Percentiles rank a stretch among this genome's conserved stretches.
Evolutionary conservation across 2,888 invertebrate species (phyloP).

Genomic region (Pammene fasciana): DNA sequence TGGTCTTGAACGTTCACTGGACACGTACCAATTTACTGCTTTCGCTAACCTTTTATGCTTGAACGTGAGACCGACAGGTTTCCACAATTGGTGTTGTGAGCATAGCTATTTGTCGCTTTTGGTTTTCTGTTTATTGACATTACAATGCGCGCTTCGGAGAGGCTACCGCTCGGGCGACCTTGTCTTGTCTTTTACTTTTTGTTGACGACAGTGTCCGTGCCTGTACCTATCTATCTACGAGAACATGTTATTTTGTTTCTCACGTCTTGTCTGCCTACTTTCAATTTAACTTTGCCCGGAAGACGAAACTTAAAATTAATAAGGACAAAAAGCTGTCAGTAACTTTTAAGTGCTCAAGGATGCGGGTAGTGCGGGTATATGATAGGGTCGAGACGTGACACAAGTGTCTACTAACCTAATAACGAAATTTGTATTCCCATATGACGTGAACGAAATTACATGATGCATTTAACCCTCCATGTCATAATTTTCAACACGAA

Average conservation of each 20-base stretch:
- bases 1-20: slow-evolving; percentile 55
- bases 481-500: slow-evolving; percentile 13
- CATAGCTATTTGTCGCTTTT: slow-evolving; percentile 30
- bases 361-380: slow-evolving; percentile 37
- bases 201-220: slow-evolving; percentile 15
- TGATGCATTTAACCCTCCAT: not conserved
- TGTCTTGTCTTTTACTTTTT: slow-evolving; percentile 31
- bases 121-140: slow-evolving; percentile 40
- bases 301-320: slow-evolving; percentile 33
- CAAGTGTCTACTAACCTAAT: slow-evolving; percentile 20
- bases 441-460: not conserved
- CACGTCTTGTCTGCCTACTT: slow-evolving; percentile 28
- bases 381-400: slow-evolving; percentile 17
- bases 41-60: slow-evolving; percentile 49
- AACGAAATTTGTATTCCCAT: not conserved
- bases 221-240: not conserved
- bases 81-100: slow-evolving; percentile 28
- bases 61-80: slow-evolving; percentile 41
- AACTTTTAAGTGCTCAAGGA: slow-evolving; percentile 27
- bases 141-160: slow-evolving; percentile 27
- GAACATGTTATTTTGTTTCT: slow-evolving; percentile 14
- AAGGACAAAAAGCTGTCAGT: slow-evolving; percentile 24
- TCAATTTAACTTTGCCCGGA: slow-evolving; percentile 26
- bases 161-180: slow-evolving; percentile 26
- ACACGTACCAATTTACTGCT: slow-evolving; percentile 57